phyloP scores from a whole-genome alignment of 1,140 invertebrate genomes.

The Drosophila ficusphila region DNA sequence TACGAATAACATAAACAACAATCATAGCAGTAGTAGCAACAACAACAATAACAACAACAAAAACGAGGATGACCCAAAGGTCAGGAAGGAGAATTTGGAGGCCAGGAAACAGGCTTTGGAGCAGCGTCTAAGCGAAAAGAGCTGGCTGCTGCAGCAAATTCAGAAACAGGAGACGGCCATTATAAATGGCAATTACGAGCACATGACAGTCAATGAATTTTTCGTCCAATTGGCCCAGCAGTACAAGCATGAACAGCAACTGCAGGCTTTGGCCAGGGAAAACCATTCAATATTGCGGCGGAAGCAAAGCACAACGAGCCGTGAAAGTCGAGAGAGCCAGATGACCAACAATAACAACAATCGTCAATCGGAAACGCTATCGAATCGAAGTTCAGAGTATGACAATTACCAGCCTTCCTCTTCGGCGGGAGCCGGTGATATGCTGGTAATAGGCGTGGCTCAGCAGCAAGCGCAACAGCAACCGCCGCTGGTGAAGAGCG shows the following conservation, averaged over 20 bases:
- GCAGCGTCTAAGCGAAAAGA: constrained; percentile 74
- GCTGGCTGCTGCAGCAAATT: constrained; percentile 78
- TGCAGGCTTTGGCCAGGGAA: constrained; percentile 52
- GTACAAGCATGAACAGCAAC: constrained; percentile 74
- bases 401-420: constrained; percentile 71
- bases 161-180: constrained; percentile 79
- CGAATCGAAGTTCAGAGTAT: constrained; percentile 79
- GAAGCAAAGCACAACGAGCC: constrained; percentile 64
- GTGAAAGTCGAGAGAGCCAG: constrained; percentile 52
- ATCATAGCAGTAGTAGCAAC: constrained; percentile 21
- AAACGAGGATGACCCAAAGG: constrained; percentile 53
- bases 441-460: constrained; percentile 70
- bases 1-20: constrained; percentile 36
- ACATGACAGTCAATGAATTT: constrained; percentile 77
- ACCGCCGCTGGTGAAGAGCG: constrained; percentile 65
- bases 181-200: constrained; percentile 78
- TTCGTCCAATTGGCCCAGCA: constrained; percentile 71
- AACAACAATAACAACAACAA: constrained; percentile 66
- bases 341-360: constrained; percentile 50
- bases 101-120: constrained; percentile 70
- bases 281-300: constrained; percentile 50
- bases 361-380: constrained; percentile 74
- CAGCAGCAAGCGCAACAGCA: constrained; percentile 68
- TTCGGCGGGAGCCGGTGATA: constrained; percentile 42
- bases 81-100: constrained; percentile 68